Conservation (phyloP, 2,113 vertebrate species). For the Arenaria interpres region DNA sequence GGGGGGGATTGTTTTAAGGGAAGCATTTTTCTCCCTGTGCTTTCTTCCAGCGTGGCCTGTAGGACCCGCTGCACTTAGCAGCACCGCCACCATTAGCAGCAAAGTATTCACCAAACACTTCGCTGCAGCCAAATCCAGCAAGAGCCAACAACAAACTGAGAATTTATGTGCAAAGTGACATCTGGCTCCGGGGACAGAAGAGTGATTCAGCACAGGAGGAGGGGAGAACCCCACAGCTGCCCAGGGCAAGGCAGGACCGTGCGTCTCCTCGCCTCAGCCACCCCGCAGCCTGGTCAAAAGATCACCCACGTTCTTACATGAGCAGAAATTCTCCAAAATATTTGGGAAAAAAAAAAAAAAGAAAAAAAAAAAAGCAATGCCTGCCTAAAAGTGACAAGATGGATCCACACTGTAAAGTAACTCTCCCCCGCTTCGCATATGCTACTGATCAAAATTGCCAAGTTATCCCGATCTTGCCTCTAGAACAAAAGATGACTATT, state of each 20-base stretch:
- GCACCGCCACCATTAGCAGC: accelerated
- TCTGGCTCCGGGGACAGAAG: slow-evolving; percentile 31
- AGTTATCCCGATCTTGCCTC: neutral
- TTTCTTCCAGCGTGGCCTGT: neutral
- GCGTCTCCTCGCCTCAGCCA: accelerated
- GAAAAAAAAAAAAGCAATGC: neutral
- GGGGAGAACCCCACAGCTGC: slow-evolving; percentile 24
- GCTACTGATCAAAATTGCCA: slow-evolving; percentile 41
- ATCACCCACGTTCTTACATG: neutral
- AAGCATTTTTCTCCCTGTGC: neutral
- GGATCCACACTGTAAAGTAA: neutral
- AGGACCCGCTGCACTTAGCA: neutral
- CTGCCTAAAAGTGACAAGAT: neutral
- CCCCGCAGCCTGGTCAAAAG: neutral
- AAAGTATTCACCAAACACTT: neutral
- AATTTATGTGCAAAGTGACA: slow-evolving; percentile 29
- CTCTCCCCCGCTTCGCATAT: neutral
- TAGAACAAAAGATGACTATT: slow-evolving; percentile 52
- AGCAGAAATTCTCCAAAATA: neutral
- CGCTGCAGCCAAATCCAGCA: neutral
- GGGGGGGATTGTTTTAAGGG: neutral
- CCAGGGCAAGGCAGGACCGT: neutral
- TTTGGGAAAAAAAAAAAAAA: neutral
- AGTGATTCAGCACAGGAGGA: neutral
- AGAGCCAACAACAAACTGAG: slow-evolving; percentile 4